Percentiles rank a stretch among this genome's conserved stretches.
Evolutionary conservation across 2,113 vertebrate species (phyloP).

Genomic region (Mirounga angustirostris): DNA sequence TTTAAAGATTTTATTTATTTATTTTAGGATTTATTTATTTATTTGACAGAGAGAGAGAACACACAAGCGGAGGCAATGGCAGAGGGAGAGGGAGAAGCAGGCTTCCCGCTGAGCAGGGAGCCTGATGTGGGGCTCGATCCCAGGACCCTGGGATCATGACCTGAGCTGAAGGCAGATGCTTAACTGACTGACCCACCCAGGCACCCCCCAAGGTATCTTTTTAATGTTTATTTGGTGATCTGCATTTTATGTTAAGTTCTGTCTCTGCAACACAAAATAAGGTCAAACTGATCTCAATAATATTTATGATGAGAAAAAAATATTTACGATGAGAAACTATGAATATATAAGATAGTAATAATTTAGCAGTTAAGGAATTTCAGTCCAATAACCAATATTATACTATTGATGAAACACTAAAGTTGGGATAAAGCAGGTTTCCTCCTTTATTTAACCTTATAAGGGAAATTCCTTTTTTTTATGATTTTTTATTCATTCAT

Average conservation of each 20-base stretch:
- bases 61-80: no score
- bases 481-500: no score
- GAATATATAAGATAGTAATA: not conserved
- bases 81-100: no score
- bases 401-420: not conserved
- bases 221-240: not conserved
- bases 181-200: not conserved
- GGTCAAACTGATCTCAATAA: conserved; percentile 11
- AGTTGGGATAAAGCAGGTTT: not conserved
- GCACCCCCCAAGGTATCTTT: not conserved
- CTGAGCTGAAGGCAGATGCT: not conserved
- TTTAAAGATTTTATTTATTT: no score
- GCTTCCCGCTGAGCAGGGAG: not conserved
- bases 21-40: no score
- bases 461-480: not conserved
- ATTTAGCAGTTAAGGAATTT: not conserved
- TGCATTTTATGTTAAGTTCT: not conserved
- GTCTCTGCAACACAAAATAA: not conserved
- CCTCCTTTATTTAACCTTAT: not conserved
- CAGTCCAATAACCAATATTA: not conserved
- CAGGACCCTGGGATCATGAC: not conserved
- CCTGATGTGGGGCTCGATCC: fast-evolving
- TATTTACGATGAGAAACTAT: not conserved
- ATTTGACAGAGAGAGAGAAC: no score
- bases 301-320: not conserved